Conservation (phyloP, 2,113 vertebrate species). For the Hypanus sabinus region DNA sequence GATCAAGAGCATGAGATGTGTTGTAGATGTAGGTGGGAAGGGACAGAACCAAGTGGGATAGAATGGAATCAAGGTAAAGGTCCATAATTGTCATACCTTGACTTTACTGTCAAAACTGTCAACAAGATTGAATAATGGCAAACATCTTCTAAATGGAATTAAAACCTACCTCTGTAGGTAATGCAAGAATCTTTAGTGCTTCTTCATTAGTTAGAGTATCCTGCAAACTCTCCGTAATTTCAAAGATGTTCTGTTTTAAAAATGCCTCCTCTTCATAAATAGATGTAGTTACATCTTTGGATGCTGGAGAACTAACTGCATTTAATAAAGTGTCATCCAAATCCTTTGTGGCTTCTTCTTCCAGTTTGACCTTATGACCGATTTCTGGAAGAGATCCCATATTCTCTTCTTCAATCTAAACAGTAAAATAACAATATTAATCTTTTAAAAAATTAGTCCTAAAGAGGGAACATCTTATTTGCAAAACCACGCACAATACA, state of each 20-base stretch:
- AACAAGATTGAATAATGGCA: background rate
- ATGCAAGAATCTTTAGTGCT: background rate
- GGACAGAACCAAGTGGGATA: no score
- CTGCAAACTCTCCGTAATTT: background rate
- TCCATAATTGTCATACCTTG: no score
- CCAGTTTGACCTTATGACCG: background rate
- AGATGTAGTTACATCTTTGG: background rate
- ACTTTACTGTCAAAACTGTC: no score
- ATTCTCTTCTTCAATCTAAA: background rate
- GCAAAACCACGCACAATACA: background rate
- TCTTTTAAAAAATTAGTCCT: background rate
- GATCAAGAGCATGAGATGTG: no score
- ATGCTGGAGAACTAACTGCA: background rate
- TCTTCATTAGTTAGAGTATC: background rate
- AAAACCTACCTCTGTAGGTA: conserved; percentile 22
- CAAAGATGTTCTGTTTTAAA: background rate
- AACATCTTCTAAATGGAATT: background rate
- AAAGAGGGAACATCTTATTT: background rate
- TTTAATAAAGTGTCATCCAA: background rate
- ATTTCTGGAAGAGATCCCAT: background rate
- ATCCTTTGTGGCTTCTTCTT: background rate
- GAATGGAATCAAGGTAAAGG: no score
- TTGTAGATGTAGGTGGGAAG: no score
- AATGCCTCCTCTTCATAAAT: background rate
- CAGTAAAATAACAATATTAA: background rate